phyloP scores from a whole-genome alignment of 2,888 invertebrate genomes.

The Saturnia pavonia region DNA sequence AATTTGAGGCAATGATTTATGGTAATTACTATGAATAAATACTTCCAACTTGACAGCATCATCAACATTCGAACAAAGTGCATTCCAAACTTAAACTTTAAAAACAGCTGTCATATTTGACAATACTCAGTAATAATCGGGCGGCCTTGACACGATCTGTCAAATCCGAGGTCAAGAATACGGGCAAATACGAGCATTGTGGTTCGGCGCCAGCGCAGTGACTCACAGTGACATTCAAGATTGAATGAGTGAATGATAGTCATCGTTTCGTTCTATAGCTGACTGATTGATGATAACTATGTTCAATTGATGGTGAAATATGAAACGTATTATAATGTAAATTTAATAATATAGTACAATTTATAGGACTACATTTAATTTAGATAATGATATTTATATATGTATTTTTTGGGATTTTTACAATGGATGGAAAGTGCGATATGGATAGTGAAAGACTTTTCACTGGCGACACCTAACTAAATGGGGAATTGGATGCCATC shows the following conservation, averaged over 20 bases:
- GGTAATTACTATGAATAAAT: background rate
- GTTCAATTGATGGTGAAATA: background rate
- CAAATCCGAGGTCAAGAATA: slow-evolving; percentile 53
- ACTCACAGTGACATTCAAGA: slow-evolving; percentile 38
- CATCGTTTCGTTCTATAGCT: slow-evolving; percentile 26
- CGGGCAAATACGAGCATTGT: slow-evolving; percentile 14
- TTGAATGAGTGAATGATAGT: slow-evolving; percentile 34
- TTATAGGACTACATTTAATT: no score
- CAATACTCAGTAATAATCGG: slow-evolving; percentile 49
- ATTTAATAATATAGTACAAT: background rate
- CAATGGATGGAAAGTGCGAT: no score
- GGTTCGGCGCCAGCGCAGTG: slow-evolving; percentile 25
- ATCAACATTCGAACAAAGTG: slow-evolving; percentile 26
- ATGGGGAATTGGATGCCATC: no score
- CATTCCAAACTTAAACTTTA: slow-evolving; percentile 27
- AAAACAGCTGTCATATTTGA: slow-evolving; percentile 59
- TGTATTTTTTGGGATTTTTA: no score
- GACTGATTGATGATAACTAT: background rate
- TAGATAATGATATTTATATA: no score
- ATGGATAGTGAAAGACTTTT: no score
- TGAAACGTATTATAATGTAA: background rate
- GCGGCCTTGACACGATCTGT: slow-evolving; percentile 59
- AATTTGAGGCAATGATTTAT: background rate
- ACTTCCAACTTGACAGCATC: slow-evolving; percentile 20
- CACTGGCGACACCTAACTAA: no score